Evolutionary conservation across 2,113 vertebrate species (phyloP), one percentile per base, ranked within the genome.

Genomic region (Notechis scutatus): DNA sequence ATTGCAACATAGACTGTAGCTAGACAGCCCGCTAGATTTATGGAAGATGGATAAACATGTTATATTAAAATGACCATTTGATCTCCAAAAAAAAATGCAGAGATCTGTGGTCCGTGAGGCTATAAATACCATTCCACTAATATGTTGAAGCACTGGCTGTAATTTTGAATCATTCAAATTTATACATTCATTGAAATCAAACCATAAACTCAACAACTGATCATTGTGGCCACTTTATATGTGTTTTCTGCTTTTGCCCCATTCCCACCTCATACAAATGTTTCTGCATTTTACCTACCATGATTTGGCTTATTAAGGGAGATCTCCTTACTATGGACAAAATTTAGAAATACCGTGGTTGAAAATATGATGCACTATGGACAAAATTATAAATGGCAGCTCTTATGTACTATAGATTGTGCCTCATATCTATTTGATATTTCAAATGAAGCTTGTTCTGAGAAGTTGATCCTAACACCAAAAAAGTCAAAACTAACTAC

Each of bases 401-500:
- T 21, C 1, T 23, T 42, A 56, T 18, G 50, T 39, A 18, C 20
- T 87, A 26, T 69, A 29, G 29, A 55, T 52, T 74, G 20, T 57
- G 34, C 29, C 9, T 55, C 18, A 90, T 26, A 29, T 34, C 11
- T 12, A 0, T 39, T 69, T 56, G 74, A 29, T 34, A 47, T 54
- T 89, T 54, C 64, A n/a, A 20, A 87, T 85, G 26, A 89, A 59
- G 26, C 23, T 55, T 52, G 29, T 0, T 0, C 0, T 0, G n/a
- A 91, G 90, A 24, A 69, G 8, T 1, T 74, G 9, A 90, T 61
- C 88, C 87, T 4, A 61, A 0, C 52, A 45, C 45, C 39, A 21
- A 47, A 3, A 0, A 0, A 23, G 23, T 0, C 85, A 92, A 0
- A n/a, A 57, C 23, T 88, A 23, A 88, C 0, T 0, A 81, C 92